phyloP scores from a whole-genome alignment of 2,113 vertebrate species.

The Origma solitaria region DNA sequence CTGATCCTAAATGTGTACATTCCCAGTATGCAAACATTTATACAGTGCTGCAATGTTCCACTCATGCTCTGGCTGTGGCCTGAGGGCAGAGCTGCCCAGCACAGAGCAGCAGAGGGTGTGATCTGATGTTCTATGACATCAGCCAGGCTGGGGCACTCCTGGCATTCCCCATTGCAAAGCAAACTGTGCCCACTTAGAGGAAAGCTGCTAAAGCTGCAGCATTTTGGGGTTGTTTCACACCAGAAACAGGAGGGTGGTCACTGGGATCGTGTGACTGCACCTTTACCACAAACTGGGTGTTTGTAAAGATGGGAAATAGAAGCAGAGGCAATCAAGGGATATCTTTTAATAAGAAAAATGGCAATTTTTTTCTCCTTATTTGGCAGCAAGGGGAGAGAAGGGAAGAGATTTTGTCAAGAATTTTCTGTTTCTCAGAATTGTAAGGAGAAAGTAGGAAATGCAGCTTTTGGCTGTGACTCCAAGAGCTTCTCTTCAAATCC shows the following conservation, averaged over 20 bases:
- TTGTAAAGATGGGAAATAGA: background rate
- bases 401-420: background rate
- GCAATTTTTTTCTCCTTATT: background rate
- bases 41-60: background rate
- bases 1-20: background rate
- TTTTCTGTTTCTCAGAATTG: background rate
- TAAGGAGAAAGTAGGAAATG: background rate
- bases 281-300: background rate
- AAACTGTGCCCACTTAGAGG: background rate
- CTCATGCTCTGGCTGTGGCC: background rate
- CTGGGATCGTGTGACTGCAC: rapidly evolving
- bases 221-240: background rate
- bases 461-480: background rate
- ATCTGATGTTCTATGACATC: background rate
- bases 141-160: background rate
- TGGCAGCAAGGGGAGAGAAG: background rate
- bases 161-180: background rate
- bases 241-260: background rate
- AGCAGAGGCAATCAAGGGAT: background rate
- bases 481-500: background rate
- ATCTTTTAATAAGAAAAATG: background rate
- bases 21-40: background rate
- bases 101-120: background rate
- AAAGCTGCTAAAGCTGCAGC: background rate
- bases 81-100: background rate